Evolutionary conservation across 2,888 invertebrate species (phyloP), one percentile per base, ranked within the genome.

Genomic region (Lobophora halterata): DNA sequence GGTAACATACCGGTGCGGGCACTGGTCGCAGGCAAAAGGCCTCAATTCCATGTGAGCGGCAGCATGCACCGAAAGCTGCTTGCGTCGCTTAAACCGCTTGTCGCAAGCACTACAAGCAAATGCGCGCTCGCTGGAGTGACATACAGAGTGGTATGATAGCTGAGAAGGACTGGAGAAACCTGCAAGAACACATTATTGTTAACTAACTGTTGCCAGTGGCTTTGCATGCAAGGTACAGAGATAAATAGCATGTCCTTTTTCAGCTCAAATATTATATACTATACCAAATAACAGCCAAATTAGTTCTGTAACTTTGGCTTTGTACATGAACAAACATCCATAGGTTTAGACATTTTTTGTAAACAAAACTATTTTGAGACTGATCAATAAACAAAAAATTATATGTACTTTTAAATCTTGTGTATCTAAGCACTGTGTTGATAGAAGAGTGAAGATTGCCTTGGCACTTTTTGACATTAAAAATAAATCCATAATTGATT

Each of bases 11-110:
- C 77, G 73, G 67, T 71, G 79, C 5, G 58, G 53, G 42, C 87
- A 88, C 30, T 70, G 68, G 31, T 80, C 78, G 33, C 88, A 88
- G 5, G 65, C 69, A 32, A 61, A 81, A 0, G 83, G 83, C 8
- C 79, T 61, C 0, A 60, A 62, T 2, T 74, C 73, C 0, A 54
- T 64, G 38, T 87, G 87, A 1, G 69, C 64, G 0, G 65, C 61
- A n/a, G 55, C 44, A 40, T 88, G 88, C 3, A 55, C 63, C 0
- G 65, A 52, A 0, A 88, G 66, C 47, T 86, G 82, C 29, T 77
- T 77, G 8, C 73, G 68, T 0, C 71, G 59, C 53, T 81, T 80
- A 55, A 74, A 87, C 3, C 71, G 53, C 49, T 81, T 81, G 3
- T 75, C 72, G 38, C 88, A 88, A 2, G 59, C 49, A 2, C 49